Evolutionary conservation across 2,888 invertebrate species (phyloP).

Genomic region (Omphaloscelis lunosa): DNA sequence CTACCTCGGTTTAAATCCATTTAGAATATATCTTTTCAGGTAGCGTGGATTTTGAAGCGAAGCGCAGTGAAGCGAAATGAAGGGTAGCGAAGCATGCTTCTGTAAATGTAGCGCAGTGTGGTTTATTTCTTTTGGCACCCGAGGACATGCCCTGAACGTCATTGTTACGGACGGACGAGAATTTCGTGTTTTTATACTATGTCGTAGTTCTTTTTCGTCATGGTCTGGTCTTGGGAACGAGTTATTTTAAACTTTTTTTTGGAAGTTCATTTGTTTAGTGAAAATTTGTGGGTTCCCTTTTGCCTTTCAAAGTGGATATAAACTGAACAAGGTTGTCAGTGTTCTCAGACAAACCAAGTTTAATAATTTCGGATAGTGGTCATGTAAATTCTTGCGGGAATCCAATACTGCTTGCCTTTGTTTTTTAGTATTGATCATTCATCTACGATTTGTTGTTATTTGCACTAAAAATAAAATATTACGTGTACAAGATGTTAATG

Average conservation of each 20-base stretch:
- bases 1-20: constrained; percentile 65
- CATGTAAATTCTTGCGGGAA: neutral
- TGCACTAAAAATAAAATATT: too few relatives aligned
- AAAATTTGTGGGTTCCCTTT: neutral
- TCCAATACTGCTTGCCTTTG: neutral
- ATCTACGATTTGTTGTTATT: too few relatives aligned
- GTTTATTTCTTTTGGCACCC: constrained; percentile 51
- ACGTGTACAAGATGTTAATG: too few relatives aligned
- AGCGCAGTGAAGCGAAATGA: constrained; percentile 36
- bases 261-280: neutral
- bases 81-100: constrained; percentile 39
- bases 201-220: neutral
- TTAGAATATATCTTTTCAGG: constrained; percentile 67
- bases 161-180: constrained; percentile 18
- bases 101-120: constrained; percentile 50
- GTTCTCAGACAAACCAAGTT: neutral
- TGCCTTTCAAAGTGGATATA: neutral
- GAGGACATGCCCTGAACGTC: constrained; percentile 18
- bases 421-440: too few relatives aligned
- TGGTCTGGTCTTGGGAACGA: neutral
- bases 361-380: neutral
- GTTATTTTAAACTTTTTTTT: constrained; percentile 2
- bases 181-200: constrained; percentile 25
- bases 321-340: neutral
- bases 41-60: constrained; percentile 53